A percentile compares a stretch with the other conserved stretches of the same genome.
Evolutionary conservation across 2,113 vertebrate genomes (phyloP).

Genomic region (Amphiprion percula): DNA sequence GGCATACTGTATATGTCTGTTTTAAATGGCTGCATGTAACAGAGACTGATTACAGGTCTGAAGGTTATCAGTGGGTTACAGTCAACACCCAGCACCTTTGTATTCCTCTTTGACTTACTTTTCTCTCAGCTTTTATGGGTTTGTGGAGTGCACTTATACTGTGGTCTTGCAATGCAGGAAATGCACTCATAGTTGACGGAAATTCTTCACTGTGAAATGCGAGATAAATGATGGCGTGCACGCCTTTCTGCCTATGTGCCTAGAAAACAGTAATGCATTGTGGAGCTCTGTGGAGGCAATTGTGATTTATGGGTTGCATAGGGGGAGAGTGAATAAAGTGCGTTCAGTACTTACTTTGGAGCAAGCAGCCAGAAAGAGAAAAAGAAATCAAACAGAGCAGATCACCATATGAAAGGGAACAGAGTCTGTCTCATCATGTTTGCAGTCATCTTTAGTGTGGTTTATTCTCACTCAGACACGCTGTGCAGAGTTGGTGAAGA

Average conservation of each 20-base stretch:
- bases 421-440: conserved; percentile 45
- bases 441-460: conserved; percentile 20
- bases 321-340: conserved; percentile 19
- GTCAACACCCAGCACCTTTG: background rate
- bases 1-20: background rate
- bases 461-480: conserved; percentile 8
- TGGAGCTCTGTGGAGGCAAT: conserved; percentile 18
- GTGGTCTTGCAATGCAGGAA: conserved; percentile 33
- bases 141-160: background rate
- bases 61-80: conserved; percentile 10
- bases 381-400: conserved; percentile 47
- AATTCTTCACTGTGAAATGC: conserved; percentile 20
- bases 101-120: background rate
- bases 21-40: conserved; percentile 27
- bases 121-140: background rate
- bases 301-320: conserved; percentile 32
- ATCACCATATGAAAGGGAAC: conserved; percentile 45
- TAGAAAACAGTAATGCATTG: conserved; percentile 19
- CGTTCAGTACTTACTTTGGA: conserved; percentile 3
- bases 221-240: conserved; percentile 15
- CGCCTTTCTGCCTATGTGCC: background rate
- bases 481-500: conserved; percentile 8
- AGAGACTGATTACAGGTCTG: conserved; percentile 10
- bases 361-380: conserved; percentile 4
- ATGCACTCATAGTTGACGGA: conserved; percentile 33